These are phyloP conservation scores for Globia sparganii DNA, from an alignment of 2,888 invertebrate genomes.

Conservation along the genomic window DNA sequence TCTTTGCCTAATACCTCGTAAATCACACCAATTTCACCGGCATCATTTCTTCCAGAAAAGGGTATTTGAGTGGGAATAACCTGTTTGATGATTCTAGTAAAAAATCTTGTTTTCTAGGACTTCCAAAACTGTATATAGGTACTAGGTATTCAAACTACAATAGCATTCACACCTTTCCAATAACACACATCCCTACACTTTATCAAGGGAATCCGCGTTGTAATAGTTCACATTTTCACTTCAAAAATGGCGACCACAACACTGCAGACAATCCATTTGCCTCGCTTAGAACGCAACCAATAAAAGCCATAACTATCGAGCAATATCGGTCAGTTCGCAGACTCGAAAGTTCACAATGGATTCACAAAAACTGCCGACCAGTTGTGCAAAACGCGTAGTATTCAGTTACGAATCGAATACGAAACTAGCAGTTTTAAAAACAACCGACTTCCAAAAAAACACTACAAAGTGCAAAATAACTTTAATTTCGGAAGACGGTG, in stretches of 20 bases:
- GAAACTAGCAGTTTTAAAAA: constrained; percentile 14
- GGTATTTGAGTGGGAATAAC: background rate
- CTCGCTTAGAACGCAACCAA: constrained; percentile 54
- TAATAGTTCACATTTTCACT: constrained; percentile 36
- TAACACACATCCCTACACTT: constrained; percentile 1
- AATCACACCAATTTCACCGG: background rate
- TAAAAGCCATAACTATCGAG: constrained; percentile 60
- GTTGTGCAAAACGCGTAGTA: constrained; percentile 56
- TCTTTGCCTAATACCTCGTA: background rate
- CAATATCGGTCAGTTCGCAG: constrained; percentile 57
- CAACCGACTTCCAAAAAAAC: too few relatives aligned
- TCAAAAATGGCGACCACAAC: constrained; percentile 39
- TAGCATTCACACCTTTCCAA: background rate
- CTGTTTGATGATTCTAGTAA: background rate
- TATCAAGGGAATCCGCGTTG: background rate
- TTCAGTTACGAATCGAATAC: constrained; percentile 64
- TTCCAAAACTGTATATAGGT: background rate
- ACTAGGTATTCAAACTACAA: background rate
- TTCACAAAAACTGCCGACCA: constrained; percentile 50
- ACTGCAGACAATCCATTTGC: constrained; percentile 53
- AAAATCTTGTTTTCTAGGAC: background rate
- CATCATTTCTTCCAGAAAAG: background rate
- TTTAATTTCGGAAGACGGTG: too few relatives aligned
- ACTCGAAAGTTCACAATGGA: constrained; percentile 47
- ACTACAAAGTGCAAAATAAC: too few relatives aligned